phyloP scores from a whole-genome alignment of 2,113 vertebrate species.

The Eudyptes chrysolophus region DNA sequence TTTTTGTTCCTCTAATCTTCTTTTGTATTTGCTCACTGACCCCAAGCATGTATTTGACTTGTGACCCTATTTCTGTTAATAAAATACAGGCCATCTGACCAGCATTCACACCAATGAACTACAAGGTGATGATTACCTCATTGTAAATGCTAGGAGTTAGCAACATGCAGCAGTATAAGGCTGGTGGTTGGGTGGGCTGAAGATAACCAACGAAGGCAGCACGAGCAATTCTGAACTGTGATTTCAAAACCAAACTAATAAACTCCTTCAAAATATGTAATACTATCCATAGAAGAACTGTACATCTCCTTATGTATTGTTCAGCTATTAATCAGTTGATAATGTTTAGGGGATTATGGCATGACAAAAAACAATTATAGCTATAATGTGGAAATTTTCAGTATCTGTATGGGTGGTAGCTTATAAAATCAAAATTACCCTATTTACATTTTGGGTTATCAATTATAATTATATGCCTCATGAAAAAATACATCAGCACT shows the following conservation, averaged over 20 bases:
- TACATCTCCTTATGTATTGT: neutral
- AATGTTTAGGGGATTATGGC: conserved; percentile 17
- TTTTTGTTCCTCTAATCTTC: conserved; percentile 80
- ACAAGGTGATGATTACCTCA: conserved; percentile 68
- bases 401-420: neutral
- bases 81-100: conserved; percentile 71
- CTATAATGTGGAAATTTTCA: conserved; percentile 2
- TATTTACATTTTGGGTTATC: conserved; percentile 37
- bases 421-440: conserved; percentile 39
- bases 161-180: neutral
- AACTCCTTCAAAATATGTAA: neutral
- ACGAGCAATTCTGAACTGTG: neutral
- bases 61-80: conserved; percentile 79
- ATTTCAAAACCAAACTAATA: neutral
- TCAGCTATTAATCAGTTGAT: conserved; percentile 35
- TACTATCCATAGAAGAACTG: neutral
- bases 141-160: conserved; percentile 24
- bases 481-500: neutral
- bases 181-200: neutral
- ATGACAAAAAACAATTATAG: neutral
- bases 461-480: conserved; percentile 20
- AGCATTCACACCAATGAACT: conserved; percentile 55
- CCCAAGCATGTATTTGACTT: conserved; percentile 82
- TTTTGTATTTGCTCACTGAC: conserved; percentile 81
- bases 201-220: neutral